These are phyloP conservation scores for Anodontia alba DNA, from an alignment of 2,888 invertebrate species.

Conservation along the genomic window DNA sequence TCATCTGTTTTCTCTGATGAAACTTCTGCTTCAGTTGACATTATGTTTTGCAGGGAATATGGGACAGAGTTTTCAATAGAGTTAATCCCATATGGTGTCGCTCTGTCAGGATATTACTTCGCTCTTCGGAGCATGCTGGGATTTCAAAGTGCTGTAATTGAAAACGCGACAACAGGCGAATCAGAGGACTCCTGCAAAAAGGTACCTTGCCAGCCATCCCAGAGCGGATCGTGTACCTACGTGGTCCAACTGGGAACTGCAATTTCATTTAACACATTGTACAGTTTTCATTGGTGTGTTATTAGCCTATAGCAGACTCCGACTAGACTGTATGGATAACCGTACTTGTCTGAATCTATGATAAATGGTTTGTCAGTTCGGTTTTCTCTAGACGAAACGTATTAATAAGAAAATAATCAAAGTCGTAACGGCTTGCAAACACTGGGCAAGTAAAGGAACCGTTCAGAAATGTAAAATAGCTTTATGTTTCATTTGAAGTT, in stretches of 20 bases:
- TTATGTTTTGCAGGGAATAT: constrained; percentile 1
- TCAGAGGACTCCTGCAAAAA: background rate
- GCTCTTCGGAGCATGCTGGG: constrained; percentile 16
- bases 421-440: constrained; percentile 16
- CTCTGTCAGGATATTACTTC: constrained; percentile 26
- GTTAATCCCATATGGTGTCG: constrained; percentile 8
- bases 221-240: too few species aligned
- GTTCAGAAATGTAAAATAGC: constrained; percentile 14
- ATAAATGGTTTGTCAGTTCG: too few species aligned
- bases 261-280: too few species aligned
- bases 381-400: background rate
- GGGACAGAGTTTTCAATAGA: constrained; percentile 28
- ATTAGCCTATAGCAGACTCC: too few species aligned
- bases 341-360: too few species aligned
- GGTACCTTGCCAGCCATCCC: too few species aligned
- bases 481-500: too few species aligned
- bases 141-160: constrained; percentile 24
- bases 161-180: constrained; percentile 19
- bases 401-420: background rate
- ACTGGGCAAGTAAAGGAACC: background rate
- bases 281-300: too few species aligned
- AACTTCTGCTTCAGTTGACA: constrained; percentile 8
- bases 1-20: constrained; percentile 3
- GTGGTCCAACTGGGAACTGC: too few species aligned
- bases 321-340: too few species aligned